Percentiles rank a stretch among this genome's conserved stretches.
These are phyloP conservation scores for Lamellibrachia luymesi DNA, from an alignment of 1,140 invertebrate species.

Conservation along the genomic window DNA sequence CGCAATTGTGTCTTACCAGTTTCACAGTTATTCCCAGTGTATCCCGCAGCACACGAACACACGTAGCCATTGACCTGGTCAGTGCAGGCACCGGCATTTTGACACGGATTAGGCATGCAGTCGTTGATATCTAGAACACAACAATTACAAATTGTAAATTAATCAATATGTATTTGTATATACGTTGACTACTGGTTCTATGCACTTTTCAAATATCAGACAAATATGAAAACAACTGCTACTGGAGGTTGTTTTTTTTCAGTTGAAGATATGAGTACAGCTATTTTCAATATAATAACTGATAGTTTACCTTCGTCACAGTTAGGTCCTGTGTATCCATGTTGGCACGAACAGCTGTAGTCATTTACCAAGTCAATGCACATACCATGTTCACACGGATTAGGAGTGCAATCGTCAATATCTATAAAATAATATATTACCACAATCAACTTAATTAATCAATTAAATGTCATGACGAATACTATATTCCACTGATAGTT, in stretches of 20 bases:
- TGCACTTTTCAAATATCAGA: too few species aligned
- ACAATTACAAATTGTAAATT: too few species aligned
- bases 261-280: too few species aligned
- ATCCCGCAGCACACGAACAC: conserved; percentile 43
- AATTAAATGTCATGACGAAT: too few species aligned
- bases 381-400: background rate
- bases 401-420: background rate
- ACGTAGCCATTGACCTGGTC: conserved; percentile 36
- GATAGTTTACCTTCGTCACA: background rate
- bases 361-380: background rate
- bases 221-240: too few species aligned
- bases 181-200: background rate
- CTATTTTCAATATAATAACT: too few species aligned
- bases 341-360: background rate
- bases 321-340: background rate
- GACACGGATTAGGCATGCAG: conserved; percentile 74
- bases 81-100: conserved; percentile 83
- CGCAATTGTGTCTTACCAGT: background rate
- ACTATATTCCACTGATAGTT: too few species aligned
- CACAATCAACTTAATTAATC: too few species aligned
- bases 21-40: conserved; percentile 28
- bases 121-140: conserved; percentile 23
- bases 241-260: too few species aligned
- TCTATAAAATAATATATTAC: background rate
- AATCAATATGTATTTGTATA: background rate